A percentile compares a stretch with the other conserved stretches of the same genome.
phyloP scores from a whole-genome alignment of 2,797 vertebrate genomes.

The Holocentrus rufus region DNA sequence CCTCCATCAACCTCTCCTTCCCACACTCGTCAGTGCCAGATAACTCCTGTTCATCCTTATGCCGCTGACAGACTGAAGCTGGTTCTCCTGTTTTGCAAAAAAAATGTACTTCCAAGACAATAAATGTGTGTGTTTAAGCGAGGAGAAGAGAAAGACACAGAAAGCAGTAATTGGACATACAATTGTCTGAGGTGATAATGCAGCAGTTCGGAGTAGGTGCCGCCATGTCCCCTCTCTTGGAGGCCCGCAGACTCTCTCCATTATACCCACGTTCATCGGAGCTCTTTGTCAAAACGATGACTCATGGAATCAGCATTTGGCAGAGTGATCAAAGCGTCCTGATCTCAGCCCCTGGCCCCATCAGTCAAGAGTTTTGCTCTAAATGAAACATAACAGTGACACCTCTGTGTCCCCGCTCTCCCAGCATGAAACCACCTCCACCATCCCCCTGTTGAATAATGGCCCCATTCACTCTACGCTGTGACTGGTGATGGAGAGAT shows the following conservation, averaged over 20 bases:
- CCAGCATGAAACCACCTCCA: slow-evolving; percentile 20
- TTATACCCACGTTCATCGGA: slow-evolving; percentile 47
- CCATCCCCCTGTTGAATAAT: slow-evolving; percentile 15
- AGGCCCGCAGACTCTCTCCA: slow-evolving; percentile 15
- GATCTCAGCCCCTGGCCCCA: slow-evolving; percentile 53
- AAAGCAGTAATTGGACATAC: slow-evolving; percentile 3
- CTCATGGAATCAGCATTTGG: slow-evolving; percentile 59
- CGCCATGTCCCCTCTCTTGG: slow-evolving; percentile 50
- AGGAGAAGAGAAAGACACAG: not conserved
- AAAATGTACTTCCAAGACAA: slow-evolving; percentile 41
- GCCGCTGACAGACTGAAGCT: slow-evolving; percentile 52
- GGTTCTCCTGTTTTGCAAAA: slow-evolving; percentile 51
- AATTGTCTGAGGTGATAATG: slow-evolving; percentile 38
- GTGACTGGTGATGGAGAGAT: not conserved
- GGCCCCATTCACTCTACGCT: not conserved
- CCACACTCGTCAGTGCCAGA: slow-evolving; percentile 52
- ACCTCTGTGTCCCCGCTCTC: slow-evolving; percentile 18
- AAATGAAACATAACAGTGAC: slow-evolving; percentile 40
- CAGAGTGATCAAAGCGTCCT: slow-evolving; percentile 46
- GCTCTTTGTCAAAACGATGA: slow-evolving; percentile 46
- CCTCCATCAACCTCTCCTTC: slow-evolving; percentile 53
- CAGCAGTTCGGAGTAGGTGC: slow-evolving; percentile 28
- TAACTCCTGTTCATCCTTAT: slow-evolving; percentile 33
- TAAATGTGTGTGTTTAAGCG: slow-evolving; percentile 12
- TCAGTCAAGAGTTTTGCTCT: slow-evolving; percentile 43